Conservation (phyloP, 2,888 invertebrate genomes). For the Chymomyza caudatula region DNA sequence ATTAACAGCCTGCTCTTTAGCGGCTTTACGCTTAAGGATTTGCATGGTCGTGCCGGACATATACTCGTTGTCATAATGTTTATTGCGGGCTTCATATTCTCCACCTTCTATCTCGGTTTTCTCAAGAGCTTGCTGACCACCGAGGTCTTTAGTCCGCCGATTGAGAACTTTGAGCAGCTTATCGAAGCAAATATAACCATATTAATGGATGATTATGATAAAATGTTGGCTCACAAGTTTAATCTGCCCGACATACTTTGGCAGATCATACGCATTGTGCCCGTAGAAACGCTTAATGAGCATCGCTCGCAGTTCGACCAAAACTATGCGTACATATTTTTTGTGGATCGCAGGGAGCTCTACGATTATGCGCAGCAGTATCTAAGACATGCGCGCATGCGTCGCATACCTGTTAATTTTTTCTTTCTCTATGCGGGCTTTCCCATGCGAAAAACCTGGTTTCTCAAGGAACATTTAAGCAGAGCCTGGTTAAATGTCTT, state of each 20-base stretch:
- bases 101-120: constrained; percentile 46
- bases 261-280: constrained; percentile 38
- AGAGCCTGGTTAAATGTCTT: constrained; percentile 51
- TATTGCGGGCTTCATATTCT: constrained; percentile 48
- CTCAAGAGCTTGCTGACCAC: constrained; percentile 54
- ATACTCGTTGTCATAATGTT: constrained; percentile 52
- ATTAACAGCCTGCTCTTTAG: constrained; percentile 48
- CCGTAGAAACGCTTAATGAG: constrained; percentile 23
- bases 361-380: constrained; percentile 54
- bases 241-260: constrained; percentile 44
- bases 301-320: constrained; percentile 46
- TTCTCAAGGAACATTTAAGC: constrained; percentile 40
- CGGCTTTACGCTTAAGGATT: constrained; percentile 35
- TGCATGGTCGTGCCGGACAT: constrained; percentile 44
- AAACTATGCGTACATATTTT: constrained; percentile 58
- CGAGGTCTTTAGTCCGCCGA: constrained; percentile 53
- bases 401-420: constrained; percentile 52
- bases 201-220: constrained; percentile 52
- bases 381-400: constrained; percentile 43
- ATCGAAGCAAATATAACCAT: constrained; percentile 41
- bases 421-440: constrained; percentile 53
- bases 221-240: constrained; percentile 20
- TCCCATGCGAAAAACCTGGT: constrained; percentile 56
- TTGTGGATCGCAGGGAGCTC: constrained; percentile 53
- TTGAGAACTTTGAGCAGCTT: constrained; percentile 48